These are phyloP conservation scores for Naso thynnoides DNA, from an alignment of 2,797 vertebrate genomes.

Conservation along the genomic window DNA sequence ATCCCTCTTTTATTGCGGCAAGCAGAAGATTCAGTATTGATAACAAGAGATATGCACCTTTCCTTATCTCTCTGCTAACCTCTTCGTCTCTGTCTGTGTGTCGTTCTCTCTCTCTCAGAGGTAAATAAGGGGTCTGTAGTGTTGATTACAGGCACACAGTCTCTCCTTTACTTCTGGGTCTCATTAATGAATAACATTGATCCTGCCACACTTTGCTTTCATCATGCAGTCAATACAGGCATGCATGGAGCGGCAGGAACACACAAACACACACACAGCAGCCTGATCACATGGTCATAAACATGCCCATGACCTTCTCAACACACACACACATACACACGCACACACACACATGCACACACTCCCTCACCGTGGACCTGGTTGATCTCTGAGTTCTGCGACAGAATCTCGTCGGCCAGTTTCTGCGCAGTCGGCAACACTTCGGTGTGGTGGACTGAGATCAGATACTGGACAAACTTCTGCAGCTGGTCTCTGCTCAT, in stretches of 20 bases:
- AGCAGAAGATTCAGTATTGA: slow-evolving; percentile 35
- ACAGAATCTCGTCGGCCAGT: slow-evolving; percentile 98
- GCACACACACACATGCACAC: slow-evolving; percentile 57
- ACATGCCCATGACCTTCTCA: slow-evolving; percentile 9
- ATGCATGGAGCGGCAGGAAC: slow-evolving; percentile 24
- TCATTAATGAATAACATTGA: slow-evolving; percentile 79
- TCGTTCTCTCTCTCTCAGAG: slow-evolving; percentile 45
- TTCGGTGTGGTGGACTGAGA: slow-evolving; percentile 98
- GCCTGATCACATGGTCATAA: slow-evolving; percentile 6
- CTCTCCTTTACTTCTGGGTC: slow-evolving; percentile 68
- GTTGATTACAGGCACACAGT: slow-evolving; percentile 72
- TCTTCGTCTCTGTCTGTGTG: slow-evolving; percentile 43
- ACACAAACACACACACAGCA: slow-evolving; percentile 28
- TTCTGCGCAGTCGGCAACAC: slow-evolving; percentile 98
- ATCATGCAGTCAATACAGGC: slow-evolving; percentile 63
- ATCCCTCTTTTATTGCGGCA: slow-evolving; percentile 17
- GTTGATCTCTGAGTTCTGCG: slow-evolving; percentile 99
- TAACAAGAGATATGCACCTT: slow-evolving; percentile 49
- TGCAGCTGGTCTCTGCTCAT: slow-evolving; percentile 99
- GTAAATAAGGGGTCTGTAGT: slow-evolving; percentile 73
- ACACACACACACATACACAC: slow-evolving; percentile 7
- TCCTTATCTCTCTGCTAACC: slow-evolving; percentile 42
- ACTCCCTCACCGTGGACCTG: slow-evolving; percentile 97
- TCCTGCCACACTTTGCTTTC: slow-evolving; percentile 73
- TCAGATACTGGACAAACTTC: slow-evolving; percentile 99